Conservation (phyloP, 2,113 vertebrate species). For the Nibea coibor region DNA sequence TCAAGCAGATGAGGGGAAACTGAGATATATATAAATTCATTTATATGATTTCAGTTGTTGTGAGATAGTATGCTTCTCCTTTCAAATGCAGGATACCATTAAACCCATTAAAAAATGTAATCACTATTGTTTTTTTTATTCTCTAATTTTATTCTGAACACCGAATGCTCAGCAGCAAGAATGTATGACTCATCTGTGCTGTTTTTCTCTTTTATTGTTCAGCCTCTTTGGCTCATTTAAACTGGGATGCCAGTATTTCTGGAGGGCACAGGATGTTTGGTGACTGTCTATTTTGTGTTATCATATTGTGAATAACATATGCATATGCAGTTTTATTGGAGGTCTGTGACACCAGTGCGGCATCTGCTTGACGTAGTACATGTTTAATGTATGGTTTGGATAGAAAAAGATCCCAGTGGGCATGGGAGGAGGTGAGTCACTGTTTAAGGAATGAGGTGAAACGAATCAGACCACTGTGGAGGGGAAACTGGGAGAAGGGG, state of each 20-base stretch:
- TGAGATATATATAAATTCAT: too few species aligned
- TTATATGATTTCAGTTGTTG: background rate
- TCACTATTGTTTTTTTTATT: background rate
- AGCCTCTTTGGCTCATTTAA: conserved; percentile 37
- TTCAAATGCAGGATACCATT: background rate
- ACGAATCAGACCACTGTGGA: conserved; percentile 62
- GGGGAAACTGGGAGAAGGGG: conserved; percentile 38
- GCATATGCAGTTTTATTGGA: conserved; percentile 31
- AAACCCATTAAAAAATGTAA: conserved; percentile 5
- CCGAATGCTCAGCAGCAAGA: conserved; percentile 22
- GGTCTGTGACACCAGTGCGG: conserved; percentile 42
- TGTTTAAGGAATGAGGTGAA: conserved; percentile 70
- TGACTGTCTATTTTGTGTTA: conserved; percentile 47
- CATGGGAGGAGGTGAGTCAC: conserved; percentile 66
- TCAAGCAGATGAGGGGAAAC: too few species aligned
- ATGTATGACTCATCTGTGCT: conserved; percentile 44
- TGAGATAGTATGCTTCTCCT: conserved; percentile 16
- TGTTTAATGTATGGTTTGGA: conserved; percentile 65
- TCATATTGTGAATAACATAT: conserved; percentile 38
- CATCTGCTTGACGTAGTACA: conserved; percentile 58
- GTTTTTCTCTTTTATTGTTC: conserved; percentile 38
- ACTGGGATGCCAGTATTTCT: conserved; percentile 38
- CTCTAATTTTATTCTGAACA: conserved; percentile 36
- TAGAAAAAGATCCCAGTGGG: conserved; percentile 66
- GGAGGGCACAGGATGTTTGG: conserved; percentile 47